These are phyloP conservation scores for Leucoma salicis DNA, from an alignment of 2,888 invertebrate genomes.

Conservation along the genomic window DNA sequence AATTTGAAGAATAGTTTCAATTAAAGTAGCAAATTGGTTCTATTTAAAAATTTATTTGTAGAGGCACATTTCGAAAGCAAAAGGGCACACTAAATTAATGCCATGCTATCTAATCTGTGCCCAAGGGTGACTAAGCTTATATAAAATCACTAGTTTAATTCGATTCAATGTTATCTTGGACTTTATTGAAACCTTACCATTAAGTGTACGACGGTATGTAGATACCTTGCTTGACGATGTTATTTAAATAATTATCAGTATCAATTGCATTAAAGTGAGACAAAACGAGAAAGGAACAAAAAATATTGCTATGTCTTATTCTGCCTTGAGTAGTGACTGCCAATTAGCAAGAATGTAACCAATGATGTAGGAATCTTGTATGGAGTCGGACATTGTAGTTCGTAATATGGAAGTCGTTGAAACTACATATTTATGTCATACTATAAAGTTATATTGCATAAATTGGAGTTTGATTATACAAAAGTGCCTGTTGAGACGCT, in stretches of 20 bases:
- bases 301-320: constrained; percentile 48
- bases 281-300: constrained; percentile 39
- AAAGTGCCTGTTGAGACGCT: not conserved
- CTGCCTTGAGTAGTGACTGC: constrained; percentile 47
- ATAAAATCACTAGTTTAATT: constrained; percentile 32
- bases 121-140: constrained; percentile 30
- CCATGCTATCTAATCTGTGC: constrained; percentile 25
- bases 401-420: not conserved
- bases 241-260: constrained; percentile 66
- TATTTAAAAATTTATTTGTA: no score
- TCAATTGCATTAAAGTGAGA: constrained; percentile 50
- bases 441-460: not conserved
- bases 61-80: no score
- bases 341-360: constrained; percentile 64
- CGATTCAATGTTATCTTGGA: constrained; percentile 29
- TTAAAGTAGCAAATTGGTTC: no score
- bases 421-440: not conserved
- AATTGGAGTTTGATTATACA: not conserved
- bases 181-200: constrained; percentile 33
- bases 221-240: constrained; percentile 45
- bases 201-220: constrained; percentile 35
- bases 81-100: constrained; percentile 22
- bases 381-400: constrained; percentile 31
- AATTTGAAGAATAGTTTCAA: no score
- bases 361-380: constrained; percentile 46